A percentile compares a stretch with the other conserved stretches of the same genome.
phyloP scores from a whole-genome alignment of 2,113 vertebrate genomes.

The Pseudorhombus dupliciocellatus region DNA sequence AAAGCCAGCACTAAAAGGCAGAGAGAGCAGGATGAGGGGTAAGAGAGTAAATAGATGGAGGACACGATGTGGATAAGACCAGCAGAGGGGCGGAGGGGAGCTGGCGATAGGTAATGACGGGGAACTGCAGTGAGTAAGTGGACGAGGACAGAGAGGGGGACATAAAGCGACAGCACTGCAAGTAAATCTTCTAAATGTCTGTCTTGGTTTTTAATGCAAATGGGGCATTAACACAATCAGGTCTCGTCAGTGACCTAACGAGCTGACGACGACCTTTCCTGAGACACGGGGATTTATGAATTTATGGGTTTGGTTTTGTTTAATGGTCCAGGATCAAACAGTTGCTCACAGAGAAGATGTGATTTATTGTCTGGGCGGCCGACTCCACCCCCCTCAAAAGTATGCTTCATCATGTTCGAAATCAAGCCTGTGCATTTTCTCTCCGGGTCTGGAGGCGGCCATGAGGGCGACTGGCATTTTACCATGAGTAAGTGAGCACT shows the following conservation, averaged over 20 bases:
- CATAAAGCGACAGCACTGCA: background rate
- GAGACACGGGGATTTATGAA: background rate
- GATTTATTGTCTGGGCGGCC: background rate
- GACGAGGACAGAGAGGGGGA: constrained; percentile 13
- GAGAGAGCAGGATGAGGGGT: constrained; percentile 36
- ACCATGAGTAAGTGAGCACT: background rate
- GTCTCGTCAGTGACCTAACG: background rate
- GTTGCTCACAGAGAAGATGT: background rate
- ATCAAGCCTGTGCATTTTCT: background rate
- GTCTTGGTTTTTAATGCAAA: constrained; percentile 9
- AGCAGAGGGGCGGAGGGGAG: constrained; percentile 41
- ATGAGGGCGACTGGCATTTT: background rate
- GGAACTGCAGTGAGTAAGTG: constrained; percentile 37
- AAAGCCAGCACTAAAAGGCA: constrained; percentile 48
- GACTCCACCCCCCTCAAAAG: background rate
- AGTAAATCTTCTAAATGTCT: background rate
- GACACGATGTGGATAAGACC: constrained; percentile 57
- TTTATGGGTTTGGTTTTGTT: background rate
- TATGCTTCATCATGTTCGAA: background rate
- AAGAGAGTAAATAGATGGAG: constrained; percentile 47
- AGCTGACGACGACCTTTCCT: background rate
- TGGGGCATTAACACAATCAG: constrained; percentile 5
- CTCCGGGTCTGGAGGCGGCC: background rate
- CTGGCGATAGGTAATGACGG: constrained; percentile 35
- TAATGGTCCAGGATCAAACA: too few species aligned